phyloP scores from a whole-genome alignment of 2,113 vertebrate species.

The pig (Sus scrofa) region DNA sequence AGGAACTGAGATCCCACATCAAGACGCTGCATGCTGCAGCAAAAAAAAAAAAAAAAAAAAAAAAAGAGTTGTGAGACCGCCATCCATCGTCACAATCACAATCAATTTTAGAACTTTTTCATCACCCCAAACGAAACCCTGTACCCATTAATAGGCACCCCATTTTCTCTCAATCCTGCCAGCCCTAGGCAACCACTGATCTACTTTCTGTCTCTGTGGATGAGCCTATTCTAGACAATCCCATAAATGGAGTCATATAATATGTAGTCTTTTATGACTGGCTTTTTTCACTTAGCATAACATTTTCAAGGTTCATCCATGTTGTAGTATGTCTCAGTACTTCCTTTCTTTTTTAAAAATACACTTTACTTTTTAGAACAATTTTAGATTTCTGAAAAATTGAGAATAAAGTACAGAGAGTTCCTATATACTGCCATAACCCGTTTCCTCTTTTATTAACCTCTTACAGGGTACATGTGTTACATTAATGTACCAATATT shows the following conservation, averaged over 20 bases:
- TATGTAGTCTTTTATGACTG: not conserved
- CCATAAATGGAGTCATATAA: not conserved
- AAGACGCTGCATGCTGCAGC: too few relatives aligned
- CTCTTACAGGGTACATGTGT: not conserved
- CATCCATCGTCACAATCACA: not conserved
- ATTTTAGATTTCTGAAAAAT: conserved; percentile 44
- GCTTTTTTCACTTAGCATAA: not conserved
- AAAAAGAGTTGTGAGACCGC: not conserved
- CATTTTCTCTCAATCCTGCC: not conserved
- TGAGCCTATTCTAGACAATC: not conserved
- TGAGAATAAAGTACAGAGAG: not conserved
- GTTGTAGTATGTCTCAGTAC: not conserved
- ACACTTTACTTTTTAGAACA: not conserved
- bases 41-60: too few relatives aligned
- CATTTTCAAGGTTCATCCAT: not conserved
- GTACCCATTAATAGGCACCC: not conserved
- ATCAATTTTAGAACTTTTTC: not conserved
- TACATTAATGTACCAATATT: not conserved
- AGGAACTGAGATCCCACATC: too few relatives aligned
- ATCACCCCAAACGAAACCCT: not conserved
- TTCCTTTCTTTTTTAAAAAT: not conserved
- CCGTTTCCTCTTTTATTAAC: not conserved
- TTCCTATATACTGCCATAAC: not conserved
- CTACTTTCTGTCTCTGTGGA: not conserved
- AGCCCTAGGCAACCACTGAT: not conserved